Percentiles rank a stretch among this genome's conserved stretches.
phyloP scores from a whole-genome alignment of 2,888 invertebrate genomes.

The Melanchra persicariae region DNA sequence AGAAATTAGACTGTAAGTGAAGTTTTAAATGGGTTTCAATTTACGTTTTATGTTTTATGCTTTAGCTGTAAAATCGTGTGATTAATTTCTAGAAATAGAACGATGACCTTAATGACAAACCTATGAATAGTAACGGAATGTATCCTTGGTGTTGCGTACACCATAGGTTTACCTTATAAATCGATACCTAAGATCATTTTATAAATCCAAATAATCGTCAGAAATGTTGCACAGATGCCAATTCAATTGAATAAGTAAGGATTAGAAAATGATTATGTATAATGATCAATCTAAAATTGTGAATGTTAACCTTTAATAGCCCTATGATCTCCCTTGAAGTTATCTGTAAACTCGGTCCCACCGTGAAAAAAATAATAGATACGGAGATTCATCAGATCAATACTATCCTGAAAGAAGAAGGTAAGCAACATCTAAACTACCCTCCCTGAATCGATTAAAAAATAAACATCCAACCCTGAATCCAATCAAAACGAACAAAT shows the following conservation, averaged over 20 bases:
- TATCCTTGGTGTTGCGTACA: too few species aligned
- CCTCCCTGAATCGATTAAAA: conserved; percentile 38
- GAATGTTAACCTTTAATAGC: background rate
- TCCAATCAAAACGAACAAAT: conserved; percentile 48
- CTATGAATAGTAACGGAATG: too few species aligned
- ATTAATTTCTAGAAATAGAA: background rate
- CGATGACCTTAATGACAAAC: too few species aligned
- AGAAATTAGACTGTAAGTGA: background rate
- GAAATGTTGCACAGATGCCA: too few species aligned
- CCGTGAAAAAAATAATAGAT: background rate
- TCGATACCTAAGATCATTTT: background rate
- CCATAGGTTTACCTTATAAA: background rate
- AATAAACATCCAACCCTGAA: conserved; percentile 40
- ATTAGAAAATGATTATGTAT: too few species aligned
- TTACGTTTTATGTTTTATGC: background rate
- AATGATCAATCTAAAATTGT: too few species aligned
- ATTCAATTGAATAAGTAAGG: background rate
- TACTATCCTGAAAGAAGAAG: background rate
- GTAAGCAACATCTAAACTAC: background rate
- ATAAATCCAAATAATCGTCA: background rate
- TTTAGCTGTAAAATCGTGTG: background rate
- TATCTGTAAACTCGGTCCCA: background rate
- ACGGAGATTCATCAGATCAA: conserved; percentile 17
- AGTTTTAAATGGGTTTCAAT: conserved; percentile 17
- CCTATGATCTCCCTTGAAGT: background rate